A percentile compares a stretch with the other conserved stretches of the same genome.
These are phyloP conservation scores for Pogonocichla stellata DNA, from an alignment of 2,113 vertebrate genomes.

Conservation along the genomic window DNA sequence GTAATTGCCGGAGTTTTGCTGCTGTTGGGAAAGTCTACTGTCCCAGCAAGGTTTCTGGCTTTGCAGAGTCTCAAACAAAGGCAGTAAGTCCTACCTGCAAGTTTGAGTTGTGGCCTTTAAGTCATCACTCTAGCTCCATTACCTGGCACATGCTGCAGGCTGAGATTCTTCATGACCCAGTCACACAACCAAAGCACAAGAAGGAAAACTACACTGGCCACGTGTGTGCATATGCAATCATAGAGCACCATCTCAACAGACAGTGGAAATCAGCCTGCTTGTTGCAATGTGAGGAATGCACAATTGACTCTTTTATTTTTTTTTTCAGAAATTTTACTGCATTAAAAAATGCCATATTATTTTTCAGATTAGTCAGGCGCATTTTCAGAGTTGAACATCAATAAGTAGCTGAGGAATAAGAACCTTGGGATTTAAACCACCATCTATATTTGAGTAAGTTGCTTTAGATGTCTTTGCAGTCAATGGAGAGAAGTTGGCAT, in stretches of 20 bases:
- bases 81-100: background rate
- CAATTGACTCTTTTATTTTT: background rate
- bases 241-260: background rate
- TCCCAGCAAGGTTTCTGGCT: background rate
- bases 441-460: background rate
- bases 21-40: background rate
- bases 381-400: background rate
- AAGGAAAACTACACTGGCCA: background rate
- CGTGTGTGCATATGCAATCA: rapidly evolving
- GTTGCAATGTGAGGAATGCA: background rate
- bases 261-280: background rate
- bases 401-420: background rate
- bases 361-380: background rate
- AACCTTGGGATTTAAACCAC: background rate
- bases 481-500: background rate
- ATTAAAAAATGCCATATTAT: background rate
- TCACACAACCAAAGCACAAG: background rate
- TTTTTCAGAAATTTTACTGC: background rate
- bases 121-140: background rate
- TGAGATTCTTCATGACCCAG: rapidly evolving
- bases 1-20: background rate
- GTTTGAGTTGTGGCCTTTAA: background rate
- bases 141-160: background rate
- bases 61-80: background rate
- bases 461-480: background rate